Base-by-base conservation (phyloP, 2,888 invertebrate species). In the Electrophaes corylata region DNA sequence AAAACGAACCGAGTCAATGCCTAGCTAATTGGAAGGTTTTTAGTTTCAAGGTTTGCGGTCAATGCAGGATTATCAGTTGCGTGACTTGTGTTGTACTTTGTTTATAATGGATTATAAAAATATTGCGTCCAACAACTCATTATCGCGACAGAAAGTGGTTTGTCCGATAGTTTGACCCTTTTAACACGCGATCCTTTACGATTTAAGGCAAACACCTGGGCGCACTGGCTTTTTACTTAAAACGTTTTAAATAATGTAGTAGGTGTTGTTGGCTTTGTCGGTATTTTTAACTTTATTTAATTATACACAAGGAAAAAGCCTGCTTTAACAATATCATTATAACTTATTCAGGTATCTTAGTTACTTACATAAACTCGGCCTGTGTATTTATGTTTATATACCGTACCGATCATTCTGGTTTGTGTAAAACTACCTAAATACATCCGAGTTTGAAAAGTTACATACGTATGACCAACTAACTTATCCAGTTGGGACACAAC, bases 51-150 rank as follows among this genome's bases (percentile, higher is more conserved):
- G 65, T 60, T 58, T 50, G 53, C 53, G 57, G 55, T 55, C 47
- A 56, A 51, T 11, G 54, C 33, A n/a, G 37, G 47, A 48, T 45
- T 43, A 62, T 65, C 59, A 57, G 58, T 71, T 67, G 76, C 76
- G 77, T 77, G 76, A 73, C 76, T 66, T 59, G 58, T 66, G 65
- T 66, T 67, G 12, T 53, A 57, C 47, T 19, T 40, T 12, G 40
- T 26, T 54, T 51, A 45, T 20, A 60, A 66, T 59, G 58, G 55
- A 59, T 50, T 60, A 68, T 60, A 62, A 69, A 62, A 70, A 68
- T 65, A 66, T 66, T 57, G 55, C 59, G 67, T 68, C 64, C 64
- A 67, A 71, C 64, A 65, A 59, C 66, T 61, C 50, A 54, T 53
- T 69, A 44, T 60, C 52, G 59, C 70, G 66, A 67, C 73, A 68